Percentiles rank a stretch among this genome's conserved stretches.
phyloP scores from a whole-genome alignment of 2,113 vertebrate species.

The Ptilorrhoa leucosticta region DNA sequence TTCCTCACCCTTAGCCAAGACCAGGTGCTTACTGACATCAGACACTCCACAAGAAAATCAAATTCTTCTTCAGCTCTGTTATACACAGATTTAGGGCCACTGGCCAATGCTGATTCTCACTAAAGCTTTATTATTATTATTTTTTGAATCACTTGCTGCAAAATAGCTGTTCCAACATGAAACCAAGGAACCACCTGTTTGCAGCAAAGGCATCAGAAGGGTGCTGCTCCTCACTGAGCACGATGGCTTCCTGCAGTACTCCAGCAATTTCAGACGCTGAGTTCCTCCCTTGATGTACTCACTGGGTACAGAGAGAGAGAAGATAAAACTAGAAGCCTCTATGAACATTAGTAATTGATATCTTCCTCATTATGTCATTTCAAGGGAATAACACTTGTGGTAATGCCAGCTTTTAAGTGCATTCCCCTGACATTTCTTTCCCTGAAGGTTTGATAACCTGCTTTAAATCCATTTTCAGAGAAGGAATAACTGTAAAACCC shows the following conservation, averaged over 20 bases:
- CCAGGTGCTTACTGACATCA: not conserved
- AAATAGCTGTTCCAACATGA: not conserved
- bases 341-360: not conserved
- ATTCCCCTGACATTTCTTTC: not conserved
- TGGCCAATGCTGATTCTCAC: not conserved
- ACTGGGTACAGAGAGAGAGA: not conserved
- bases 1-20: not conserved
- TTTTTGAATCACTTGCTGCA: not conserved
- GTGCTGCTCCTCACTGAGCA: fast-evolving
- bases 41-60: not conserved
- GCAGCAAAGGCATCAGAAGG: not conserved
- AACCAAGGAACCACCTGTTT: not conserved
- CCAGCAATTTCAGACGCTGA: not conserved
- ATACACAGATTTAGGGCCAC: not conserved
- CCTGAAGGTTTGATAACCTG: not conserved
- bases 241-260: fast-evolving
- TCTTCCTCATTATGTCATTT: not conserved
- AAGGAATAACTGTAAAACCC: not conserved
- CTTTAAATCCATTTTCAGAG: not conserved
- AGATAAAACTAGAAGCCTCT: not conserved
- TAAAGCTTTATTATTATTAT: not conserved
- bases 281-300: not conserved
- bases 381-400: not conserved
- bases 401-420: not conserved
- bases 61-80: not conserved